Evolutionary conservation across 64 coral and sea anemone species (phyloP).

Genomic region (Stichodactyla helianthus): DNA sequence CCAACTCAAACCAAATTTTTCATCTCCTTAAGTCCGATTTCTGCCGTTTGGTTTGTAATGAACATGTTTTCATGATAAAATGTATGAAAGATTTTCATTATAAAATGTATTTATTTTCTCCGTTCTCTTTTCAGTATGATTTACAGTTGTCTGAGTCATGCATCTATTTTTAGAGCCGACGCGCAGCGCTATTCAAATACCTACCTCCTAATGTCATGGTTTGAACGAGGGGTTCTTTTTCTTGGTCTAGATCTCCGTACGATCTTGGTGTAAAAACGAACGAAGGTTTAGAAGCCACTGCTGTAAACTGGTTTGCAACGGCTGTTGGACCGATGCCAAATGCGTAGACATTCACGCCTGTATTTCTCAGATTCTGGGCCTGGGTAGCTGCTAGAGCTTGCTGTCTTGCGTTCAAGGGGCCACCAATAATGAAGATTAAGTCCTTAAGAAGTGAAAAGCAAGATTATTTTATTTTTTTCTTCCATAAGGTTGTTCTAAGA

Average conservation of each 20-base stretch:
- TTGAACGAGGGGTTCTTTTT: conserved; percentile 8
- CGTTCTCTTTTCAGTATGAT: no score
- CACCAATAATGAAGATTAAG: neutral
- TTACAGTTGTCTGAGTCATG: no score
- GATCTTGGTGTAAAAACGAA: neutral
- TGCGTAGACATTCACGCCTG: conserved; percentile 4
- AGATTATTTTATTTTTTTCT: neutral
- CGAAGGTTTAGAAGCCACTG: neutral
- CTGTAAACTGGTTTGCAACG: neutral
- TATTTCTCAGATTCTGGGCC: neutral
- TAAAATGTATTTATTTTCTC: no score
- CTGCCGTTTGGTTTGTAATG: no score
- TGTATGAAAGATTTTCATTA: no score
- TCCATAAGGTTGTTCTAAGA: no score
- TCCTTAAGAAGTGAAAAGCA: neutral
- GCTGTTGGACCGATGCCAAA: neutral
- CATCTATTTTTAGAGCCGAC: no score
- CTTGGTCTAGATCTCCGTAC: neutral
- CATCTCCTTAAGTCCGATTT: no score
- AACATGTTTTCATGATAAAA: no score
- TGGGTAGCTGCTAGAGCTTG: neutral
- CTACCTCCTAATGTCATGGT: conserved; percentile 13
- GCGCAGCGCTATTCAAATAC: neutral
- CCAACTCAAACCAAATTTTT: no score
- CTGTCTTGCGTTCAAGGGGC: neutral